phyloP scores from a whole-genome alignment of 2,113 vertebrate species.

The Myiagra hebetior region DNA sequence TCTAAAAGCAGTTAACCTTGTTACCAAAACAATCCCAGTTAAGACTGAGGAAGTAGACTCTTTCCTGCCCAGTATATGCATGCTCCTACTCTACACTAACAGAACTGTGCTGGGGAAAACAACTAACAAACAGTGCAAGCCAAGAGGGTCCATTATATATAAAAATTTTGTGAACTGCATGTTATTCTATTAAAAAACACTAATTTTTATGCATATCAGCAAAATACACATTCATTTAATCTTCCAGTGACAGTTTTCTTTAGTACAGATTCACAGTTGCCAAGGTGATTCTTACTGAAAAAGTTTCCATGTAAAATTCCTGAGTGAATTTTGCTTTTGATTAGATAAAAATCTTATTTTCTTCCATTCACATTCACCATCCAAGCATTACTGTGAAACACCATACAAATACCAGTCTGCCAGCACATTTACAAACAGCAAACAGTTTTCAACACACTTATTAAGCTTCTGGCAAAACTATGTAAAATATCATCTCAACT shows the following conservation, averaged over 20 bases:
- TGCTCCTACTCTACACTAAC: background rate
- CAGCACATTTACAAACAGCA: background rate
- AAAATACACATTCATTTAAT: background rate
- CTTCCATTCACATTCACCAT: background rate
- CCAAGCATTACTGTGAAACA: background rate
- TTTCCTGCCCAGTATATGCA: background rate
- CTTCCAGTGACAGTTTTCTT: background rate
- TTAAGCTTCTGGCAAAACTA: background rate
- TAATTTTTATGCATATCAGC: background rate
- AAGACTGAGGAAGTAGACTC: background rate
- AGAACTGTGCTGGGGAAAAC: accelerated
- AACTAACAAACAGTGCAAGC: background rate
- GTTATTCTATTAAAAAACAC: background rate
- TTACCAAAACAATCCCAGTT: background rate
- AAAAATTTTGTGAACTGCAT: background rate
- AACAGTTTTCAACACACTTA: background rate
- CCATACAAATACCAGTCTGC: background rate
- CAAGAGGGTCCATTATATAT: background rate
- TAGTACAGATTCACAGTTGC: background rate
- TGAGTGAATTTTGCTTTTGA: background rate
- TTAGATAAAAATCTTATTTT: background rate
- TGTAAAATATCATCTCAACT: background rate
- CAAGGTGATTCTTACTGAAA: background rate
- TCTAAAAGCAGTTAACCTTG: background rate
- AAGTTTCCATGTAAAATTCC: background rate